Conservation (phyloP, 1,140 invertebrate species). For the Meloidogyne chitwoodi region DNA sequence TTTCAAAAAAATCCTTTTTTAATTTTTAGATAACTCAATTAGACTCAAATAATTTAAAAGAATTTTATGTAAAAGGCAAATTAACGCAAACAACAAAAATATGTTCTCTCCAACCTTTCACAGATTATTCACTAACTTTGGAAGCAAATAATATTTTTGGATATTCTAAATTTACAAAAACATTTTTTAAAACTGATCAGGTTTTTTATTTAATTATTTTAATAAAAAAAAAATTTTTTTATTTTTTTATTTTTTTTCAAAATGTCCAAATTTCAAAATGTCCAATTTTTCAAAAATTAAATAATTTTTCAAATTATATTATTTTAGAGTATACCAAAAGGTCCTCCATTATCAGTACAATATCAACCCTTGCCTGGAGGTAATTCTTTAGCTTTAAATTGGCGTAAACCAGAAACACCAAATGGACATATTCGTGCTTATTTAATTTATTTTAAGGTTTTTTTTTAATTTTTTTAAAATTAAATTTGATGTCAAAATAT, state of each 20-base stretch:
- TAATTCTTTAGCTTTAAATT: not conserved
- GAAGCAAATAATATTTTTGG: constrained; percentile 57
- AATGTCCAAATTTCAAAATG: not conserved
- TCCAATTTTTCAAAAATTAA: not conserved
- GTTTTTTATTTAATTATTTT: constrained; percentile 22
- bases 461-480: not conserved
- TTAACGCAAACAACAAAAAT: constrained; percentile 20
- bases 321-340: constrained; percentile 22
- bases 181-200: constrained; percentile 45
- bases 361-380: constrained; percentile 14
- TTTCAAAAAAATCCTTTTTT: not conserved
- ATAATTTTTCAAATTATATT: too few species aligned
- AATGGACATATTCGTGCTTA: constrained; percentile 45
- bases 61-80: constrained; percentile 48
- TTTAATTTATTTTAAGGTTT: constrained; percentile 42
- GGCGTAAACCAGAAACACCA: constrained; percentile 13
- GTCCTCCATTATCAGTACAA: constrained; percentile 37
- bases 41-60: constrained; percentile 43
- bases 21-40: constrained; percentile 38
- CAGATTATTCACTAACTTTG: constrained; percentile 47
- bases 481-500: too few species aligned
- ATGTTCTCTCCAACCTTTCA: constrained; percentile 34
- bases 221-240: not conserved
- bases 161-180: constrained; percentile 48
- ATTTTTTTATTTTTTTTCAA: not conserved